Conservation (phyloP, 2,888 invertebrate genomes). For the Girardia tigrina region DNA sequence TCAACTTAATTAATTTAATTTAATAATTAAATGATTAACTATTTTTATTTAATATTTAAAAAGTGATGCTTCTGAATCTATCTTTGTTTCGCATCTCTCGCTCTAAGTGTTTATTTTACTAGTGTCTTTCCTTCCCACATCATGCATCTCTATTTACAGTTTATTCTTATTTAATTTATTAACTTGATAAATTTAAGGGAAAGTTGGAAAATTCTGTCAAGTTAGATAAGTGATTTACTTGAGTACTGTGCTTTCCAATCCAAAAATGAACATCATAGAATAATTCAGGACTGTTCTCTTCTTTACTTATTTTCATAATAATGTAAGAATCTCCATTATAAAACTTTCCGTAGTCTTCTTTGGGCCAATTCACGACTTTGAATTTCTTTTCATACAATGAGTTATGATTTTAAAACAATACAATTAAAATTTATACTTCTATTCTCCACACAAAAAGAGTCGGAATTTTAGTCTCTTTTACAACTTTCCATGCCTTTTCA, state of each 20-base stretch:
- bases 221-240: conserved; percentile 40
- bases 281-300: conserved; percentile 41
- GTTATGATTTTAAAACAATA: background rate
- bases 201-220: background rate
- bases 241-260: conserved; percentile 49
- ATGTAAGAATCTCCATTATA: conserved; percentile 37
- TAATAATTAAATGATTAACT: background rate
- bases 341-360: conserved; percentile 36
- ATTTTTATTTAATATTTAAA: background rate
- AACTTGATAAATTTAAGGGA: background rate
- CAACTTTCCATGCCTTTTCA: conserved; percentile 34
- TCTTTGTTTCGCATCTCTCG: too few species aligned
- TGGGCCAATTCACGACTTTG: conserved; percentile 34
- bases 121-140: too few species aligned
- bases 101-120: too few species aligned
- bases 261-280: conserved; percentile 49
- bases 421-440: conserved; percentile 24
- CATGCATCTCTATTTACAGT: too few species aligned
- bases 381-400: conserved; percentile 34
- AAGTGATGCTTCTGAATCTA: too few species aligned
- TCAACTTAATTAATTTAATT: background rate
- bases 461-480: background rate
- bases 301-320: conserved; percentile 39
- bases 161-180: background rate
- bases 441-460: conserved; percentile 35